These are phyloP conservation scores for Homarus americanus DNA, from an alignment of 1,140 invertebrate genomes.

Conservation along the genomic window DNA sequence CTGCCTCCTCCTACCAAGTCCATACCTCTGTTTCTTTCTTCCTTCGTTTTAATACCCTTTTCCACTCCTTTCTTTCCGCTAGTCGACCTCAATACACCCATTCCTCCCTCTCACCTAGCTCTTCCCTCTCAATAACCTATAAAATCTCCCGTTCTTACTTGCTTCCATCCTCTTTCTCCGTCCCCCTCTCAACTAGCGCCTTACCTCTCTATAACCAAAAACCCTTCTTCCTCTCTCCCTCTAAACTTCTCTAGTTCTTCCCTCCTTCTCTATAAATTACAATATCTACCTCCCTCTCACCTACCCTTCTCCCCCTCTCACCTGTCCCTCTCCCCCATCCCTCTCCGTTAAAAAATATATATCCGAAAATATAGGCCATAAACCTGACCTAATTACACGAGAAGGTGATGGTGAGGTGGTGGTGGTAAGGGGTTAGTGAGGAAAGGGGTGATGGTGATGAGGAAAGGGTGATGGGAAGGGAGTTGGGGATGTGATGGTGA, in stretches of 20 bases:
- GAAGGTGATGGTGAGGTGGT: neutral
- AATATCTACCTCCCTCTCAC: neutral
- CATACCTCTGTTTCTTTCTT: neutral
- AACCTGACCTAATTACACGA: constrained; percentile 9
- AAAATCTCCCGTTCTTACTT: neutral
- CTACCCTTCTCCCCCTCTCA: neutral
- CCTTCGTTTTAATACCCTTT: neutral
- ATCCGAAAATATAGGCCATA: constrained; percentile 37
- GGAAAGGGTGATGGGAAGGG: too few relatives aligned
- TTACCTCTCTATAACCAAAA: too few relatives aligned
- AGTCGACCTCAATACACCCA: neutral
- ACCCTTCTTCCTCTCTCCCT: neutral
- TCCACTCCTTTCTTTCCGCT: neutral
- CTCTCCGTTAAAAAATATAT: neutral
- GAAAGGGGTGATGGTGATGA: too few relatives aligned
- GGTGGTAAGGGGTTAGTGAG: too few relatives aligned
- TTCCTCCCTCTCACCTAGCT: too few relatives aligned
- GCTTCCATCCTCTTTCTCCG: neutral
- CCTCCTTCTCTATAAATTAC: neutral
- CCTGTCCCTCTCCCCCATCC: neutral
- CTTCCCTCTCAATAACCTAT: too few relatives aligned
- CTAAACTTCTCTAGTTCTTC: neutral
- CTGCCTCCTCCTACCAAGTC: neutral
- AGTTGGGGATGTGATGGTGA: too few relatives aligned
- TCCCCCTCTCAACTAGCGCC: neutral